These are phyloP conservation scores for Clarias macrocephalus DNA, from an alignment of 2,113 vertebrate genomes.

Conservation along the genomic window DNA sequence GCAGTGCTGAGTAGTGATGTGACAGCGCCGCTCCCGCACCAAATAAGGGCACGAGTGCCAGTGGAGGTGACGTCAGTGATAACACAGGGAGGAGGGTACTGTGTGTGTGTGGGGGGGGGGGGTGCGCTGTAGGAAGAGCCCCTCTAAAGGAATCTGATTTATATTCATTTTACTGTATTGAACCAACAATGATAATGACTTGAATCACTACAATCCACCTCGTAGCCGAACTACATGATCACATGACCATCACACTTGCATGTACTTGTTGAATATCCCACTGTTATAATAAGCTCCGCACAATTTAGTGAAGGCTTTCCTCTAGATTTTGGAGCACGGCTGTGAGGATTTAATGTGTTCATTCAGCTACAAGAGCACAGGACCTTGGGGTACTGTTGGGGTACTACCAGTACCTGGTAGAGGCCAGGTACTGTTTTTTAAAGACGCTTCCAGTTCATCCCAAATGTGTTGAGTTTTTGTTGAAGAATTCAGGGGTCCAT, in stretches of 20 bases:
- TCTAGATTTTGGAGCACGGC: not conserved
- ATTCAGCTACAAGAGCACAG: not conserved
- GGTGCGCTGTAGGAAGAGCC: not conserved
- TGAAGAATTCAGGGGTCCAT: not conserved
- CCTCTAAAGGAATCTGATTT: not conserved
- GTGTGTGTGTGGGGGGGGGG: not conserved
- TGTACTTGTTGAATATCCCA: not conserved
- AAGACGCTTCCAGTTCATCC: not conserved
- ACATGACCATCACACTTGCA: not conserved
- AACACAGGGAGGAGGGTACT: conserved; percentile 8
- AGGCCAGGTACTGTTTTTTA: not conserved
- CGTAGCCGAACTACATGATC: not conserved
- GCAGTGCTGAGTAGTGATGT: conserved; percentile 4
- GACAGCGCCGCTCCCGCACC: conserved; percentile 19
- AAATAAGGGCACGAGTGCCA: conserved; percentile 52
- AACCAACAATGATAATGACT: not conserved
- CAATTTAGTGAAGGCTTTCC: not conserved
- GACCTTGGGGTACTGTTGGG: too few relatives aligned
- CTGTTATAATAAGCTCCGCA: not conserved
- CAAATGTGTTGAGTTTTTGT: not conserved
- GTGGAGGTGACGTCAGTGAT: conserved; percentile 42
- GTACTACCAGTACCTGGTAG: too few relatives aligned
- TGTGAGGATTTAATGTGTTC: not conserved
- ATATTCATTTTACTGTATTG: not conserved
- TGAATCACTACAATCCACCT: not conserved